Evolutionary conservation across 2,113 vertebrate genomes (phyloP), one percentile per base, ranked within the genome.

Genomic region (Nyctibius bracteatus): DNA sequence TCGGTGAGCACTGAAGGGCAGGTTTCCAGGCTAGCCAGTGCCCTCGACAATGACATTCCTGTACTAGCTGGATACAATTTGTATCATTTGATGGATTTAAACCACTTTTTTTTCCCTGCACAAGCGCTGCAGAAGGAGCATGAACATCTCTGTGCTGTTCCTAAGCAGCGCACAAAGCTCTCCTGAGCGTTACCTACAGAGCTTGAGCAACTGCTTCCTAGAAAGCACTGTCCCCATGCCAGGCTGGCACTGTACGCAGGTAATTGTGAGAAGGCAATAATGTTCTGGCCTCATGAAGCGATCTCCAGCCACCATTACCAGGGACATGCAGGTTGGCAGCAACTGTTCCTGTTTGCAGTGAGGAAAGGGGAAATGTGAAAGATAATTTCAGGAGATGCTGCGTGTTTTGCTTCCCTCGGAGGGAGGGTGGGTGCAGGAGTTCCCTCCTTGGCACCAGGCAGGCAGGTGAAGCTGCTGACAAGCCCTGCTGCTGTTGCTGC

Each of bases 321-420:
- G 79, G 72, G 33, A 27, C 2, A 0, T 10, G 25, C 49, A 22
- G 5, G 28, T 12, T 43, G 61, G 57, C 71, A 79, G 49, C 39
- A 8, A 1, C 27, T 10, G 13, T 24, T 68, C 39, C 47, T 10
- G 0, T 9, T 13, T 28, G 41, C 22, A 9, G 24, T 6, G 67
- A 80, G 67, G 33, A 43, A 33, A 41, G 51, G 86, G 44, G 47
- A 57, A 13, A n/a, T 0, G 0, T 10, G 46, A 23, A 21, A 35
- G 27, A 23, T 8, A 3, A 43, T 16, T 84, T 35, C 10, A 15
- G 49, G 54, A 31, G 58, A 12, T 55, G n/a, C 62, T 39, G 23
- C 4, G 0, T 10, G 0, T 7, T 65, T 46, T 28, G 14, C 24
- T 25, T 31, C 55, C 33, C n/a, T n/a, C 0, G 4, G 59, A 68